Base-by-base conservation (phyloP, 2,113 vertebrate species). In the Sceloporus tristichus region DNA sequence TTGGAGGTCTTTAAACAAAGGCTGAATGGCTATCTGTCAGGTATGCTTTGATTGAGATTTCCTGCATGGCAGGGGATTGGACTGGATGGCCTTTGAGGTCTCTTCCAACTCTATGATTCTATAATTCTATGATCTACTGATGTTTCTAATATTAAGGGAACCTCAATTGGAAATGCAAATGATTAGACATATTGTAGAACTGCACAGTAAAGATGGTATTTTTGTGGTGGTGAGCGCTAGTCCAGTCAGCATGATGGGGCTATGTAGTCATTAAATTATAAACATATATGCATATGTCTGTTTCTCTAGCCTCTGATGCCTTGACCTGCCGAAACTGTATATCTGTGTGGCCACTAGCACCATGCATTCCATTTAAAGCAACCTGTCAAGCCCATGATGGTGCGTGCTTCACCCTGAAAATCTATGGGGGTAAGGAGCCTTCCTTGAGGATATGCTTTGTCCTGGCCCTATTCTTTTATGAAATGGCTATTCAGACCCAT, bases 351-450 rank as follows among this genome's bases (percentile, higher is more conserved):
- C 48, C 85, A 7, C 7, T 79, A 77, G 42, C 65, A 38, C 85
- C 85, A 2, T 86, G 85, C 48, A 14, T 79, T 70, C 85, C 85
- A 0, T 19, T 23, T n/a, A 14, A 79, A 19, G 54, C 1, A 0
- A 38, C 38, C 76, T 86, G 85, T n/a, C 0, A 10, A 9, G 23
- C 48, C 4, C 4, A 13, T 10, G 14, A 7, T 9, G 76, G 62
- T 21, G 2, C 40, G 21, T 87, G 85, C 79, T 34, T n/a, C 77
- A 68, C 66, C 9, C n/a, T 79, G 42, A 23, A 71, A 70, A 21
- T 71, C n/a, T 18, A 23, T 18, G 65, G 34, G 38, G 70, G 86
- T 87, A 81, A 87, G 86, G 2, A 87, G 5, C 14, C 54, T 82
- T 85, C 19, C 11, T 38, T 10, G 38, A 75, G 4, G 6, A 40